These are phyloP conservation scores for Autographa pulchrina DNA, from an alignment of 2,888 invertebrate species.

Conservation along the genomic window DNA sequence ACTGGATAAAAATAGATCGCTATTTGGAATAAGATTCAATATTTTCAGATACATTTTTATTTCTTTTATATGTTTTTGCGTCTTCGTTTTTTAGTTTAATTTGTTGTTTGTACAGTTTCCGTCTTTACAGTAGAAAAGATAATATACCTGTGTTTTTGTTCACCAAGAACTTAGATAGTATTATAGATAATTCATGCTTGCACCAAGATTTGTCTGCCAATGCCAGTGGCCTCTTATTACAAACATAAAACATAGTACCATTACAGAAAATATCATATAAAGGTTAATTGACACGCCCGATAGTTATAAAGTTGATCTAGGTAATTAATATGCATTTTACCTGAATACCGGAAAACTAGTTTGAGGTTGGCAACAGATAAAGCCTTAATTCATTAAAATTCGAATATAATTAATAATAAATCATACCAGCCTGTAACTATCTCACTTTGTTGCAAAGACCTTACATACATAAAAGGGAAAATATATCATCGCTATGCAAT, in stretches of 20 bases:
- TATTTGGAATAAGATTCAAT: not conserved
- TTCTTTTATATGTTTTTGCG: not conserved
- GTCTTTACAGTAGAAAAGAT: not conserved
- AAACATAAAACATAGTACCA: not conserved
- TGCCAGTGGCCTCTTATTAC: too few species aligned
- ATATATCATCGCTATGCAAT: too few species aligned
- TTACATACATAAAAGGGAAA: not conserved
- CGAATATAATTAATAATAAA: not conserved
- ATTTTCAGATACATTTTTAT: not conserved
- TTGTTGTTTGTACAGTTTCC: not conserved
- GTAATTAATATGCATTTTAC: not conserved
- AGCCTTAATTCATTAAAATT: slow-evolving; percentile 4
- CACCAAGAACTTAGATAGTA: too few species aligned
- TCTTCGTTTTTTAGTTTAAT: not conserved
- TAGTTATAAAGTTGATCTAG: not conserved
- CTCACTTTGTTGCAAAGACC: not conserved
- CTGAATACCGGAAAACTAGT: slow-evolving; percentile 4
- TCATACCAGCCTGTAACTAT: not conserved
- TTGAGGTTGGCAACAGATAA: slow-evolving; percentile 4
- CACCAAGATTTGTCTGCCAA: too few species aligned
- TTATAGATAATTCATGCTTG: too few species aligned
- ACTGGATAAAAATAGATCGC: not conserved
- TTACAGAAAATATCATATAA: not conserved
- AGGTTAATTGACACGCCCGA: not conserved
- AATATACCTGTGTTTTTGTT: not conserved